These are phyloP conservation scores for Gallinago stenura DNA, from an alignment of 2,797 vertebrate species.

Conservation along the genomic window DNA sequence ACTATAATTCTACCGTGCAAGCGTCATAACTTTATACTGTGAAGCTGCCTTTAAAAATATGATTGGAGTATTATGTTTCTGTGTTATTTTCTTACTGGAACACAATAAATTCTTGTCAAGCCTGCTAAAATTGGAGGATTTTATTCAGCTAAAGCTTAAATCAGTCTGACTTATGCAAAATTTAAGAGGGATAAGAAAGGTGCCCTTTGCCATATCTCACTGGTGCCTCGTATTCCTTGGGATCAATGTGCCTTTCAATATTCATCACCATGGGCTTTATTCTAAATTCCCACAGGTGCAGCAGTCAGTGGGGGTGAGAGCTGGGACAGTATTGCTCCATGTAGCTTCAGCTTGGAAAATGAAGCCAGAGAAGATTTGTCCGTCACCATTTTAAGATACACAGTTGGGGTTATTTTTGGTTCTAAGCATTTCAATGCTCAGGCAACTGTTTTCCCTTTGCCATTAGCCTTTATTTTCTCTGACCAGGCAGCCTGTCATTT, in stretches of 20 bases:
- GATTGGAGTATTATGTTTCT: slow-evolving; percentile 42
- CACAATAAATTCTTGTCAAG: slow-evolving; percentile 69
- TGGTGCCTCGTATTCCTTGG: slow-evolving; percentile 13
- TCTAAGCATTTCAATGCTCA: background rate
- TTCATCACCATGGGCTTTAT: background rate
- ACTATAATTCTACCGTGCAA: slow-evolving; percentile 46
- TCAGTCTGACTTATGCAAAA: slow-evolving; percentile 70
- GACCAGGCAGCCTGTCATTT: background rate
- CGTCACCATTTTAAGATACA: slow-evolving; percentile 9
- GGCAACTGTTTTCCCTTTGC: slow-evolving; percentile 16
- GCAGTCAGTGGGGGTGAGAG: background rate
- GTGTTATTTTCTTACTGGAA: slow-evolving; percentile 59
- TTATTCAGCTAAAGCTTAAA: slow-evolving; percentile 66
- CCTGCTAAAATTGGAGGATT: slow-evolving; percentile 66
- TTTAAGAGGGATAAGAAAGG: slow-evolving; percentile 69
- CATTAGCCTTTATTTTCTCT: slow-evolving; percentile 1
- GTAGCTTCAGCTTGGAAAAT: background rate
- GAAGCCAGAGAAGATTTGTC: background rate
- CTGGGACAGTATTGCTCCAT: background rate
- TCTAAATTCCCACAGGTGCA: slow-evolving; percentile 14
- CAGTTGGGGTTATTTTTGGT: background rate
- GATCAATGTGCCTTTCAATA: slow-evolving; percentile 56
- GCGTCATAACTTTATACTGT: slow-evolving; percentile 48
- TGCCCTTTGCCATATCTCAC: slow-evolving; percentile 49
- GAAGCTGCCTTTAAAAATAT: slow-evolving; percentile 55